Evolutionary conservation across 2,113 vertebrate species (phyloP).

Genomic region (Platichthys stellatus): DNA sequence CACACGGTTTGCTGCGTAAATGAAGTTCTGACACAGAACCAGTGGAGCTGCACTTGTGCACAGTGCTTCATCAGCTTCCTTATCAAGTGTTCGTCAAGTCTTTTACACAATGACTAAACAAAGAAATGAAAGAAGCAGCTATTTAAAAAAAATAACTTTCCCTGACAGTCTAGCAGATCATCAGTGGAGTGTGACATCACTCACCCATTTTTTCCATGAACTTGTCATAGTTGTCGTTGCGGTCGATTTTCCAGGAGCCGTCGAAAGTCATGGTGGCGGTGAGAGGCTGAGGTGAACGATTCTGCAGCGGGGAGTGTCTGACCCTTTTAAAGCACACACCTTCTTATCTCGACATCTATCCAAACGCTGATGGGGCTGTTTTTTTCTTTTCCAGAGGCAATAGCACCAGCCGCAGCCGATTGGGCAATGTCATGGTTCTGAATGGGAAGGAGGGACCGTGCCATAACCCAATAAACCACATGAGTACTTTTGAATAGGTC

Average conservation of each 20-base stretch:
- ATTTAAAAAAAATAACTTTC: neutral
- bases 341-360: constrained; percentile 84
- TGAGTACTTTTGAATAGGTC: neutral
- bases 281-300: constrained; percentile 9
- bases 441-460: neutral
- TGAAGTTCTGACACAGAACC: neutral
- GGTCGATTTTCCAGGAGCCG: constrained; percentile 90
- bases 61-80: too few species aligned
- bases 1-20: neutral
- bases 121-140: too few species aligned
- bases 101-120: too few species aligned
- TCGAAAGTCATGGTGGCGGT: constrained; percentile 86
- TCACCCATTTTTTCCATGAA: constrained; percentile 97
- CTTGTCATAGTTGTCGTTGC: constrained; percentile 92
- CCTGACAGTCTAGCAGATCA: too few species aligned
- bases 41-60: too few species aligned
- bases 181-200: constrained; percentile 41
- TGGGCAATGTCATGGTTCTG: neutral
- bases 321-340: constrained; percentile 70
- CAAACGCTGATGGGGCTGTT: constrained; percentile 86
- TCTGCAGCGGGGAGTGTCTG: constrained; percentile 50
- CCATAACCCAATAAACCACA: neutral
- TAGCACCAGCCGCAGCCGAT: neutral
- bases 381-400: constrained; percentile 16
- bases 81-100: too few species aligned